phyloP scores from a whole-genome alignment of 2,113 vertebrate species.

The Hoplias malabaricus region DNA sequence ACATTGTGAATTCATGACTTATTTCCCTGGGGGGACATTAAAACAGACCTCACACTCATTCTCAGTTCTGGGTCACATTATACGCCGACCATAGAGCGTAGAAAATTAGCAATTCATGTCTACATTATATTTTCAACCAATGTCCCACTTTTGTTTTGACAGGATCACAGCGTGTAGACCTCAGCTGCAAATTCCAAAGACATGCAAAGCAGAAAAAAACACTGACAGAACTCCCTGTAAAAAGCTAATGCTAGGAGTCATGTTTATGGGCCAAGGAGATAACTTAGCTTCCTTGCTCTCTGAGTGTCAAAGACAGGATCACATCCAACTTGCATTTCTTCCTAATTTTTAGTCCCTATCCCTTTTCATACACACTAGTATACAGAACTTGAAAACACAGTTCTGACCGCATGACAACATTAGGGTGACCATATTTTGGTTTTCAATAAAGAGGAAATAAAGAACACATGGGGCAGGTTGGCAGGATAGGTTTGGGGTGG shows the following conservation, averaged over 20 bases:
- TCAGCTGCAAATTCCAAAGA: slow-evolving; percentile 27
- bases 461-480: no score
- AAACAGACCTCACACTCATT: slow-evolving; percentile 18
- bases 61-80: slow-evolving; percentile 31
- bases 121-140: slow-evolving; percentile 26
- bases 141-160: slow-evolving; percentile 35
- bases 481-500: no score
- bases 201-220: slow-evolving; percentile 17
- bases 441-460: no score
- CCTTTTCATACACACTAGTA: neutral
- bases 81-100: neutral
- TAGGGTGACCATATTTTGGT: no score
- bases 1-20: slow-evolving; percentile 34
- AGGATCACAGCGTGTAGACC: slow-evolving; percentile 1
- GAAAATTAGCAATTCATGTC: slow-evolving; percentile 36
- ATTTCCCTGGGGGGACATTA: slow-evolving; percentile 2
- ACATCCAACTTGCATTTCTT: slow-evolving; percentile 21
- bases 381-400: slow-evolving; percentile 14
- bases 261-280: slow-evolving; percentile 11
- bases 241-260: slow-evolving; percentile 52
- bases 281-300: slow-evolving; percentile 30
- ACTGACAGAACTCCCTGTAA: slow-evolving; percentile 35
- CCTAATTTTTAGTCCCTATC: slow-evolving; percentile 3
- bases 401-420: slow-evolving; percentile 23
- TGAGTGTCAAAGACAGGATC: slow-evolving; percentile 32